Percentiles rank a stretch among this genome's conserved stretches.
Evolutionary conservation across 2,888 invertebrate species (phyloP).

Genomic region (Drymonia ruficornis): DNA sequence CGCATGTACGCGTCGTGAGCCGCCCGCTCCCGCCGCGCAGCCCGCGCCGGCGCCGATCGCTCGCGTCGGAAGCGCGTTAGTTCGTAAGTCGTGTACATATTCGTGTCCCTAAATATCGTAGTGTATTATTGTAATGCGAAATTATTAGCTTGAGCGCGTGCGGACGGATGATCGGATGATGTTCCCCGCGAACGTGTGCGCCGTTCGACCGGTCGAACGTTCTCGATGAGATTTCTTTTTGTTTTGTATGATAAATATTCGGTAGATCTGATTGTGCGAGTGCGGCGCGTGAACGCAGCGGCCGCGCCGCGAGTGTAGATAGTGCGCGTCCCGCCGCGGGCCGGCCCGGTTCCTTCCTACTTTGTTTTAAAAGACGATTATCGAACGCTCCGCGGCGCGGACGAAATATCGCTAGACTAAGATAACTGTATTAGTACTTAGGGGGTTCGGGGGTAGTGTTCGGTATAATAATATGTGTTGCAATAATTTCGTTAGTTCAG

Average conservation of each 20-base stretch:
- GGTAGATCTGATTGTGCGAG: conserved; percentile 53
- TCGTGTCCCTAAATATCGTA: conserved; percentile 52
- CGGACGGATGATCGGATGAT: conserved; percentile 39
- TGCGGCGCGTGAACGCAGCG: conserved; percentile 45
- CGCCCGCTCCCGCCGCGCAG: conserved; percentile 9
- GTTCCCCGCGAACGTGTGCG: conserved; percentile 29
- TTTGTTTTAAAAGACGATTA: conserved; percentile 28
- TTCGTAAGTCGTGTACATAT: conserved; percentile 57
- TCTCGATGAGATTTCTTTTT: conserved; percentile 40
- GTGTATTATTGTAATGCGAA: conserved; percentile 48
- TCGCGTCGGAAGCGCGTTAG: conserved; percentile 16
- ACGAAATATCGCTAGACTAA: conserved; percentile 50
- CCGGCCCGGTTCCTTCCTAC: conserved; percentile 21
- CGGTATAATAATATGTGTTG: conserved; percentile 58
- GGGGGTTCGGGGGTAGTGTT: conserved; percentile 59
- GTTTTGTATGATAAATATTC: conserved; percentile 24
- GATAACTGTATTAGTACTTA: conserved; percentile 73
- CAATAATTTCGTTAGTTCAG: conserved; percentile 56
- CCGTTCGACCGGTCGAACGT: conserved; percentile 38
- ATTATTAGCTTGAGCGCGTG: conserved; percentile 39
- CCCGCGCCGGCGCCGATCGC: conserved; percentile 2
- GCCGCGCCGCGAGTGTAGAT: too few relatives aligned
- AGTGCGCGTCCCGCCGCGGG: conserved; percentile 28
- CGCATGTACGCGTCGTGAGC: conserved; percentile 97
- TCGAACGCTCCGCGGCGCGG: conserved; percentile 14